Evolutionary conservation across 2,797 vertebrate species (phyloP), one percentile per base, ranked within the genome.

Genomic region (Sternotherus odoratus): DNA sequence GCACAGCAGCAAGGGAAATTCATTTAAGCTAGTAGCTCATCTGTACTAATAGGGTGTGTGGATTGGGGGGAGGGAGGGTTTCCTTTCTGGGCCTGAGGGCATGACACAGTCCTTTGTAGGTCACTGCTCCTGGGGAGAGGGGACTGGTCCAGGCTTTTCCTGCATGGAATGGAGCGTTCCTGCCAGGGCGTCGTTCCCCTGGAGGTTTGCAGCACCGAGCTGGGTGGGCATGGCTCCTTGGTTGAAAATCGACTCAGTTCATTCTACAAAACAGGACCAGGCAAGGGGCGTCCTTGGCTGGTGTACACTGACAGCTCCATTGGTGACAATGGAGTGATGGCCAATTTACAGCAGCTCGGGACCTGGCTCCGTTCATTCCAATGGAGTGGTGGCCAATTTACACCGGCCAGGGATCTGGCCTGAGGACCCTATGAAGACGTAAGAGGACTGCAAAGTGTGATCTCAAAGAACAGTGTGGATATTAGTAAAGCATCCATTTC

Each of bases 371-470:
- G 8, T 12, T 36, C 21, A 48, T 56, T 39, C 16, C 13, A 43
- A 1, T 28, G 66, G 36, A 36, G 39, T 6, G 15, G n/a, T 23
- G 49, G 33, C 12, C 9, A 5, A 36, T 26, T 33, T 28, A 30
- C 33, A 46, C 36, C 13, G 15, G 8, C 21, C 17, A 24, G 48
- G 49, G 24, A 28, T 48, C 36, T 6, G 24, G 89, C 92, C 98
- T 98, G 98, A 97, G 17, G 3, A 36, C 60, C 77, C 39, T 49
- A 48, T 33, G 24, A 39, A 36, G 30, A 21, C 17, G 8, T 39
- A 36, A 23, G 36, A 69, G 19, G 10, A 23, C 66, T 39, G 19
- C 10, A 36, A 39, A 69, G 66, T 39, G 39, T 39, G 21, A 39
- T 69, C 63, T 69, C n/a, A 69, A 39, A 69, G 21, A 69, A 12